These are phyloP conservation scores for Megaceryle alcyon DNA, from an alignment of 2,797 vertebrate species.

Conservation along the genomic window DNA sequence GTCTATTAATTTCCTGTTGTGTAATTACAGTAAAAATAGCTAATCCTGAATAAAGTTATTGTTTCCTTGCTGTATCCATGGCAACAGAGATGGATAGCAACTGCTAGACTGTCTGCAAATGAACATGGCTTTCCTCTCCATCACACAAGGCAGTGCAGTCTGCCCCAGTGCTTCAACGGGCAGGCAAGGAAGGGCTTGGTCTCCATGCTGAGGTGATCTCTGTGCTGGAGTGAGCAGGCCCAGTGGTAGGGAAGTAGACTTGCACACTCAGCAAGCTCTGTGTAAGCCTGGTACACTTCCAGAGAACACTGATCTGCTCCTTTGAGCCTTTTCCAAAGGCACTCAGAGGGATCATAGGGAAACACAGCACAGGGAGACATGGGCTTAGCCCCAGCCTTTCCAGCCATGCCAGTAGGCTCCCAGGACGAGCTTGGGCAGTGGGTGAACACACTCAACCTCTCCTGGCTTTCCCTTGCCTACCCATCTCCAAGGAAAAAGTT, in stretches of 20 bases:
- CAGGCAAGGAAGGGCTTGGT: neutral
- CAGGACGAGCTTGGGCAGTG: neutral
- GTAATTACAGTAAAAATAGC: slow-evolving; percentile 43
- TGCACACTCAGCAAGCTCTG: neutral
- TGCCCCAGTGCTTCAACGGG: neutral
- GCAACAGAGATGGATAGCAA: neutral
- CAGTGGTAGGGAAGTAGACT: rapidly evolving
- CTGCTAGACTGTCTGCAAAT: neutral
- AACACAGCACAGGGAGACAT: neutral
- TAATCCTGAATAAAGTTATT: slow-evolving; percentile 4
- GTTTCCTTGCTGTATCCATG: slow-evolving; percentile 1
- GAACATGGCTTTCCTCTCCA: rapidly evolving
- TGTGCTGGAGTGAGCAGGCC: neutral
- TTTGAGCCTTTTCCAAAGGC: neutral
- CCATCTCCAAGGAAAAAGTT: neutral
- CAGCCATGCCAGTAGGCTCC: neutral
- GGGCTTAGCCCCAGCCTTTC: neutral
- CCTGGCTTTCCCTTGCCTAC: neutral
- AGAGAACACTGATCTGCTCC: neutral
- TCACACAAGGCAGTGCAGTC: neutral
- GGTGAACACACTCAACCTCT: neutral
- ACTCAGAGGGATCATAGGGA: rapidly evolving
- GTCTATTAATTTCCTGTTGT: neutral
- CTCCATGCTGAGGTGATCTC: neutral
- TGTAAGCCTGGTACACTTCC: neutral